Evolutionary conservation across 2,113 vertebrate species (phyloP), one percentile per base, ranked within the genome.

Genomic region (Anguilla japonica): DNA sequence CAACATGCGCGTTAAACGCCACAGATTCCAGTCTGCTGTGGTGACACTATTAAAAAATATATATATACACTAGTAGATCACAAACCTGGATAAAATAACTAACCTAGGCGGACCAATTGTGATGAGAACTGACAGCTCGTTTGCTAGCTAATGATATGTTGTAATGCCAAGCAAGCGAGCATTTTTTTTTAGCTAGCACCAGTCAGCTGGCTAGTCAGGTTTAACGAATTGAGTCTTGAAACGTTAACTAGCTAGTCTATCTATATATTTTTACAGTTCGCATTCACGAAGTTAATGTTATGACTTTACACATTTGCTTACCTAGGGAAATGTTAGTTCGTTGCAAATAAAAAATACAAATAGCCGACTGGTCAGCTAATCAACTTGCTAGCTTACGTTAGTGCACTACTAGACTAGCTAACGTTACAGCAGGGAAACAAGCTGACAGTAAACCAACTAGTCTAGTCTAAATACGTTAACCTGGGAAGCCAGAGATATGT

Each of bases 321-420:
- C 16, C 63, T 71, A 71, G 4, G 3, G 26, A 71, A 71, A 60
- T 14, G 56, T 60, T 3, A 60, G 3, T 46, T 60, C 14, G 15
- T 60, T 18, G 41, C 85, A 83, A 82, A 88, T 82, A 34, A 75
- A 84, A 84, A 86, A 83, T 79, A 84, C 56, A 53, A 81, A 87
- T 56, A 79, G 14, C 29, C 15, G 29, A 29, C n/a, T 79, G 22
- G n/a, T 34, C 26, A 13, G 78, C 78, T 79, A 79, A n/a, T 11
- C 34, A 9, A 8, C 78, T 79, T n/a, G 26, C 71, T 78, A n/a
- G 71, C 26, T 78, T 26, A 26, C 71, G 26, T 9, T n/a, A 78
- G n/a, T 5, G 71, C 20, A n/a, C 6, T 71, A 34, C 34, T 34
- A 34, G 7, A 22, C 63, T 75, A 75, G 71, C 2, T 75, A 75